Base-by-base conservation (phyloP, 2,113 vertebrate species). In the Atractosteus spatula region DNA sequence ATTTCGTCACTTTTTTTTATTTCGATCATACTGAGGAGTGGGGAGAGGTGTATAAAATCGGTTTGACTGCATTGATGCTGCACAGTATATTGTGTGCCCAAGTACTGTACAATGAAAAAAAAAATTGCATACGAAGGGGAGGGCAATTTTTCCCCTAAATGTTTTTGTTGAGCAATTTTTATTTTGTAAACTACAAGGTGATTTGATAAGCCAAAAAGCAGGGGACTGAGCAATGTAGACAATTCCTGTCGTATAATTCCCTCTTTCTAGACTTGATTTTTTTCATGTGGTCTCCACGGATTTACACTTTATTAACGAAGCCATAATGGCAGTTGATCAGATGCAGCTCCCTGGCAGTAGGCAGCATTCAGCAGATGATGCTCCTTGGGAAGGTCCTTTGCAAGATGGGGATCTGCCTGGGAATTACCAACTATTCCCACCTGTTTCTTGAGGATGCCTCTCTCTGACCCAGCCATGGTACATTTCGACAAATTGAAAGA, bases 141-240 rank as follows among this genome's bases (percentile, higher is more conserved):
- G 10, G 47, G 47, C 47, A 10, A 2, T 51, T 51, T 10, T 51
- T 2, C 67, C 79, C 74, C 79, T 82, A 68, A 79, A 78, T 85
- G 77, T 85, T 83, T 75, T 72, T 83, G 82, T 5, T 47, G 43
- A 78, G 42, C 74, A 80, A 42, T 54, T n/a, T 41, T 41, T 56
- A 16, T 70, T 43, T 59, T 47, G 16, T 74, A 55, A 68, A 68
- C 55, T 61, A 72, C 11, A 71, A 71, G 41, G n/a, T 70, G 59
- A 55, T 59, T 65, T 55, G 62, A 70, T 66, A 72, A 78, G 78
- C 79, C 74, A 78, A 78, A 75, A 76, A 65, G 76, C 62, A 62
- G 45, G 43, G 43, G 59, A 59, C 12, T 8, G 56, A 59, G 57
- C 47, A 41, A 61, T 67, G 42, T 42, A 70, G 68, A 70, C 16